These are phyloP conservation scores for Meles meles DNA, from an alignment of 2,113 vertebrate genomes.

Conservation along the genomic window DNA sequence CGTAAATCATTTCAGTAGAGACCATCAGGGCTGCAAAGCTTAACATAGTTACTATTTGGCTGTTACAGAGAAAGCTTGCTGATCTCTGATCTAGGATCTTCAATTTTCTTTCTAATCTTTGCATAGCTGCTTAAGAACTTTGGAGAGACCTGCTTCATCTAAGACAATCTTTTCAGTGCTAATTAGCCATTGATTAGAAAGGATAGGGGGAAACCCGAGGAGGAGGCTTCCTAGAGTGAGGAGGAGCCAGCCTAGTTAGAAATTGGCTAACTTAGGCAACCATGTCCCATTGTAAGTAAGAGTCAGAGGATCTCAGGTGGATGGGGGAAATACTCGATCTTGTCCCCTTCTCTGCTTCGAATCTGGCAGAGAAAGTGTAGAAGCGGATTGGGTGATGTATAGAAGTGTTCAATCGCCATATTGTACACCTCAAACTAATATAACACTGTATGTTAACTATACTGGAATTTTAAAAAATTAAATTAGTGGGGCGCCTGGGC, in stretches of 20 bases:
- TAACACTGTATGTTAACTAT: not conserved
- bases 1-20: not conserved
- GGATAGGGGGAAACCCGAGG: not conserved
- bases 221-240: not conserved
- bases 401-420: not conserved
- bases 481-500: not conserved
- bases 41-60: not conserved
- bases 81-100: slow-evolving; percentile 6
- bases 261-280: slow-evolving; percentile 36
- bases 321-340: not conserved
- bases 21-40: not conserved
- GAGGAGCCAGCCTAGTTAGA: slow-evolving; percentile 11
- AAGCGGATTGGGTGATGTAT: not conserved
- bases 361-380: not conserved
- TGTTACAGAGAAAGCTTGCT: not conserved
- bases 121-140: slow-evolving; percentile 22
- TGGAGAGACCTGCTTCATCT: not conserved
- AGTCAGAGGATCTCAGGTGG: not conserved
- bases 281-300: not conserved
- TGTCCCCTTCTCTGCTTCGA: not conserved
- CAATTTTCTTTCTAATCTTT: slow-evolving; percentile 19
- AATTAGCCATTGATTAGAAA: slow-evolving; percentile 45
- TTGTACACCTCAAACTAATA: not conserved
- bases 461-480: not conserved
- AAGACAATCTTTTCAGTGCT: slow-evolving; percentile 2